These are phyloP conservation scores for Andricus curvator DNA, from an alignment of 2,888 invertebrate species.

Conservation along the genomic window DNA sequence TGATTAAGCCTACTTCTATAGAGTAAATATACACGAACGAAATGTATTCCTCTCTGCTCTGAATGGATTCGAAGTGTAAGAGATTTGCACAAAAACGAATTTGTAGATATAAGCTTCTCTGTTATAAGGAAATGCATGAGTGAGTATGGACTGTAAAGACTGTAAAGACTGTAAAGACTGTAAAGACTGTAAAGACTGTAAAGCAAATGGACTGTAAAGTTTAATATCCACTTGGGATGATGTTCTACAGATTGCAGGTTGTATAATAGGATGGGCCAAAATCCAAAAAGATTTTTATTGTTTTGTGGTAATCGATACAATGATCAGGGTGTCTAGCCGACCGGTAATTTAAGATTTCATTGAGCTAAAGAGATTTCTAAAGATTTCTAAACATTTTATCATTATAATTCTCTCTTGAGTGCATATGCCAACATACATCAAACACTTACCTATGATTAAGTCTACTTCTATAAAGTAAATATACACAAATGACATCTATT, in stretches of 20 bases:
- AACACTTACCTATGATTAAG: slow-evolving; percentile 7
- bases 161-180: too few species aligned
- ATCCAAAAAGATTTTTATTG: too few species aligned
- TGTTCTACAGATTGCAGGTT: neutral
- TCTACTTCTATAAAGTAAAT: slow-evolving; percentile 2
- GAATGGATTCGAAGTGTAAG: slow-evolving; percentile 23
- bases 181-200: too few species aligned
- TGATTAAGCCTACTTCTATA: slow-evolving; percentile 4
- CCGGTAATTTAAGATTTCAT: too few species aligned
- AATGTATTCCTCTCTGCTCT: slow-evolving; percentile 17
- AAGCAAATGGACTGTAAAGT: neutral
- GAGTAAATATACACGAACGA: slow-evolving; percentile 10
- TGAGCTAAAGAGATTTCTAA: too few species aligned
- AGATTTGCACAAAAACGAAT: slow-evolving; percentile 15
- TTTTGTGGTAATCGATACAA: too few species aligned
- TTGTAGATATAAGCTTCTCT: slow-evolving; percentile 3
- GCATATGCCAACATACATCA: neutral
- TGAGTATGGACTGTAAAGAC: too few species aligned
- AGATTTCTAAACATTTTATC: too few species aligned
- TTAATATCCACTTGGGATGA: neutral
- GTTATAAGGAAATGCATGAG: neutral
- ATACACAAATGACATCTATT: slow-evolving; percentile 20
- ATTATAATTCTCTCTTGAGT: too few species aligned
- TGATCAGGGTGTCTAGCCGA: too few species aligned
- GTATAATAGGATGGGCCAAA: too few species aligned